Evolutionary conservation across 2,797 vertebrate species (phyloP).

Genomic region (Heterohyrax brucei): DNA sequence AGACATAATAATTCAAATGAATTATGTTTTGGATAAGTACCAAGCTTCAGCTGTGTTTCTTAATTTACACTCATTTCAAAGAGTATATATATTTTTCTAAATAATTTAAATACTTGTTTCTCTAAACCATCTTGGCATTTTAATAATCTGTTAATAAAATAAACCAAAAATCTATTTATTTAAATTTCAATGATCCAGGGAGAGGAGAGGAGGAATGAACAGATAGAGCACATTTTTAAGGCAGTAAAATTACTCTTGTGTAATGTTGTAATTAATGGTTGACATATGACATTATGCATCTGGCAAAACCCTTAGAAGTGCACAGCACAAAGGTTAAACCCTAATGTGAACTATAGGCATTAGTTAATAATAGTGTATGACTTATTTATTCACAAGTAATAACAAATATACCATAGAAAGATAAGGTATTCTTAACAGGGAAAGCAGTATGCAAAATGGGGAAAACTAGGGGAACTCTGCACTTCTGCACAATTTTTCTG

Average conservation of each 20-base stretch:
- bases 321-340: background rate
- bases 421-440: background rate
- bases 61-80: conserved; percentile 40
- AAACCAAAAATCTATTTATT: conserved; percentile 44
- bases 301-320: background rate
- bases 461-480: background rate
- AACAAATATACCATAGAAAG: background rate
- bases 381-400: background rate
- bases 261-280: background rate
- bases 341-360: background rate
- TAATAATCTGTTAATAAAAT: conserved; percentile 46
- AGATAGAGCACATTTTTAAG: background rate
- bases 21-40: background rate
- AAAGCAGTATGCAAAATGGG: background rate
- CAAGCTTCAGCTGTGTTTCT: conserved; percentile 5
- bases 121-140: conserved; percentile 3
- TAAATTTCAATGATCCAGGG: background rate
- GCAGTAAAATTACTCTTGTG: background rate
- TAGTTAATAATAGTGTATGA: background rate
- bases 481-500: background rate
- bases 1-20: background rate
- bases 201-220: background rate
- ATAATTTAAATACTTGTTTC: conserved; percentile 34
- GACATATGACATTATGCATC: background rate
- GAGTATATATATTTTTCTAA: background rate